Evolutionary conservation across 2,113 vertebrate species (phyloP), one percentile per base, ranked within the genome.

Genomic region (Podarcis muralis): DNA sequence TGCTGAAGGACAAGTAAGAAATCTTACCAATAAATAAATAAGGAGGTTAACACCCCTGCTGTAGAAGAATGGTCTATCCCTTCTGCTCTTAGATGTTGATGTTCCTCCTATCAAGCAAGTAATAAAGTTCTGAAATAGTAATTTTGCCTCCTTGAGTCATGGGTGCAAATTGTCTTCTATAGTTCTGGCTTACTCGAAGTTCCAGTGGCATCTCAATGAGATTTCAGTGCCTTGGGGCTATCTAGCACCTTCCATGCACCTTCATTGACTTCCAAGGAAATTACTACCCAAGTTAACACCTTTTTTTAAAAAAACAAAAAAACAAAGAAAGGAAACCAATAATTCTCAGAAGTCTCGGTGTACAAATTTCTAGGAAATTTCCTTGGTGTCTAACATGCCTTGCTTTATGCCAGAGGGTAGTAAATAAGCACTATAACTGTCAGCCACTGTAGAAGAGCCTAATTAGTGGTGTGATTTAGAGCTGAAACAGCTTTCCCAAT

Each of bases 401-500:
- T 84, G 82, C 78, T 87, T 71, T 59, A 78, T 78, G 37, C 9
- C 84, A 87, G 43, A 77, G 20, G 4, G 53, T 37, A 86, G 71
- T 5, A 89, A 83, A 3, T 86, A 43, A 75, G n/a, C 4, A 32
- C 22, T 20, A 18, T 12, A 83, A 30, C n/a, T 32, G 15, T 18
- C 79, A 93, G 68, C 0, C 18, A 78, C 83, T 75, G 25, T 8
- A 18, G 3, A 85, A 81, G 27, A 27, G 62, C 11, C 27, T 12
- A 87, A 62, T 77, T 84, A 74, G 43, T 8, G 35, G 75, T 12
- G 27, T 82, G 68, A 79, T 87, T 80, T 89, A 69, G 84, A 32
- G 1, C 9, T n/a, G 62, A 86, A 71, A 72, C 72, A 57, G 32
- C 35, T 32, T 20, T 35, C 15, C 23, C 3, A n/a, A 1, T 57